A percentile compares a stretch with the other conserved stretches of the same genome.
Conservation (phyloP, 23 tunicate genomes). For the Ciona savignyi region DNA sequence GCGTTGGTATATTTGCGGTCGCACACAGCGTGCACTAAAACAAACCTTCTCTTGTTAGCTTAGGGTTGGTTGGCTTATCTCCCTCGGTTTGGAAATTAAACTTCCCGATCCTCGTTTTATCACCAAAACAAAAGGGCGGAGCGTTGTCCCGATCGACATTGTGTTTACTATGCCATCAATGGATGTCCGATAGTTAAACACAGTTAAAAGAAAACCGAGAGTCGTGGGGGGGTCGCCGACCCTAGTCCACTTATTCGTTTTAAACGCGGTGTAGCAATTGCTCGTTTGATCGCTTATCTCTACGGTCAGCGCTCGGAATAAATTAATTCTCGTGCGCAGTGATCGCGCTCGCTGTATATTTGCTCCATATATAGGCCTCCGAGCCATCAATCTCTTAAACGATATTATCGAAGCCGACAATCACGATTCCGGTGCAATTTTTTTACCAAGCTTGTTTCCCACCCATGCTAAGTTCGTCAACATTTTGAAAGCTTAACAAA, state of each 20-base stretch:
- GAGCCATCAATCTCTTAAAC: no score
- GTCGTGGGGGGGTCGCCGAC: neutral
- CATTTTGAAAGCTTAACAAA: no score
- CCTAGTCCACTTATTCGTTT: neutral
- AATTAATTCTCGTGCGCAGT: no score
- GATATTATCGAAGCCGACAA: no score
- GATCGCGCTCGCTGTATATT: no score
- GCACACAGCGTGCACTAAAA: slow-evolving; percentile 50
- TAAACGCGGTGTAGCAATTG: neutral
- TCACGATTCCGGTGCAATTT: no score
- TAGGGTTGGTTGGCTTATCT: slow-evolving; percentile 39
- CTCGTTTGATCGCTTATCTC: no score
- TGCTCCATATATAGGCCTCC: no score
- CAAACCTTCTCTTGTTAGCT: slow-evolving; percentile 51
- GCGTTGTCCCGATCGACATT: slow-evolving; percentile 38
- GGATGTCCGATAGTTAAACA: slow-evolving; percentile 38
- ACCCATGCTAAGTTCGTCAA: no score
- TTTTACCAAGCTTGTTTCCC: no score
- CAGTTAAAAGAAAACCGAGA: slow-evolving; percentile 8
- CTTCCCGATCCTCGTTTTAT: slow-evolving; percentile 14
- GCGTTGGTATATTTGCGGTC: slow-evolving; percentile 69
- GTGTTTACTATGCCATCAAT: slow-evolving; percentile 42
- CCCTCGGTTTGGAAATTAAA: slow-evolving; percentile 12
- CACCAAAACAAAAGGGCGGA: slow-evolving; percentile 26
- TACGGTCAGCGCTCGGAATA: no score